phyloP scores from a whole-genome alignment of 1,140 invertebrate genomes.

The Euura lappo region DNA sequence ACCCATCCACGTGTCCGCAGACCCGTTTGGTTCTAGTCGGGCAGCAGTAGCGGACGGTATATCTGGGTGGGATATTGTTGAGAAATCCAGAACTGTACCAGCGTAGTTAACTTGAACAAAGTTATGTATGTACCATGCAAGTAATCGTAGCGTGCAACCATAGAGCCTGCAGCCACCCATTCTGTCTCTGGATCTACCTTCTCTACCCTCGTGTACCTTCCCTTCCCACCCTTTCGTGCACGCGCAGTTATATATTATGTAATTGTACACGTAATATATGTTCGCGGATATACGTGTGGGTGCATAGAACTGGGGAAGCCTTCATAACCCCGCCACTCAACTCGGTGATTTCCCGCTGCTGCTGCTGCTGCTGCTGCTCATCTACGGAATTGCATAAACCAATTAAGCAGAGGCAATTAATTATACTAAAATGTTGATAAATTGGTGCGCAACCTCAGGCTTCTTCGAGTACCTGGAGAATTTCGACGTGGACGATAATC shows the following conservation, averaged over 20 bases:
- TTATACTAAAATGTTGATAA: slow-evolving; percentile 4
- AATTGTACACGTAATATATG: background rate
- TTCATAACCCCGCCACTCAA: background rate
- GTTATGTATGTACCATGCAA: background rate
- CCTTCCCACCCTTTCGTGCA: too few species aligned
- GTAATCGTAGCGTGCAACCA: background rate
- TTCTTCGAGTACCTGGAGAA: too few species aligned
- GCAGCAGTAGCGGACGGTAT: background rate
- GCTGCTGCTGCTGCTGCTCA: background rate
- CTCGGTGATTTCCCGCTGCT: background rate
- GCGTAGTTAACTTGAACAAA: background rate
- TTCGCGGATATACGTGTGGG: background rate
- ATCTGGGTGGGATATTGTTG: background rate
- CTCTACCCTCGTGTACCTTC: too few species aligned
- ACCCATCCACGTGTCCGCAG: background rate
- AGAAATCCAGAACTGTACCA: too few species aligned
- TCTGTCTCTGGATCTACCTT: too few species aligned
- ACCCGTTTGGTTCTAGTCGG: slow-evolving; percentile 12
- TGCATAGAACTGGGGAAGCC: background rate
- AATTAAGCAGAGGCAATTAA: background rate
- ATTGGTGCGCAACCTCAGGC: background rate
- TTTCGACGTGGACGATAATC: too few species aligned
- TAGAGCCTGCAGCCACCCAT: background rate
- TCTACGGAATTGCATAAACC: slow-evolving; percentile 7
- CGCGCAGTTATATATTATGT: background rate